Percentiles rank a stretch among this genome's conserved stretches.
These are phyloP conservation scores for Auanema sp. DNA, from an alignment of 2,888 invertebrate species.

Conservation along the genomic window DNA sequence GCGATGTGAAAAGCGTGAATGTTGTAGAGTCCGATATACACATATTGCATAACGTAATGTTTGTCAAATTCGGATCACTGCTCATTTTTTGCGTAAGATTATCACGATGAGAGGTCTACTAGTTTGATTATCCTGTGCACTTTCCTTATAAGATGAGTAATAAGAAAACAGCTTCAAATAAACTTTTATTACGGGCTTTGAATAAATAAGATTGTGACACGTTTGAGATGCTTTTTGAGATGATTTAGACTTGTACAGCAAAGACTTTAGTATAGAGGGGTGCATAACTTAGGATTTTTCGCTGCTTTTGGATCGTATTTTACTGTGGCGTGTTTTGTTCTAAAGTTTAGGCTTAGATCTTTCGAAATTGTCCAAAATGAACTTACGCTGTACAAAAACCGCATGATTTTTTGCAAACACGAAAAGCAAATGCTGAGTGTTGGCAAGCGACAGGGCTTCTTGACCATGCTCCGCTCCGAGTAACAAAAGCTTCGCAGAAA, in stretches of 20 bases:
- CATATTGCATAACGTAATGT: background rate
- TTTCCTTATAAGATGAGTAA: constrained; percentile 3
- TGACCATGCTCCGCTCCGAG: constrained; percentile 37
- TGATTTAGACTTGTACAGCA: background rate
- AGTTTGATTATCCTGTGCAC: background rate
- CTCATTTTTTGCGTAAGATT: constrained; percentile 6
- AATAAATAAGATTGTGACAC: constrained; percentile 1
- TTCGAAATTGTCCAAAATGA: constrained; percentile 13
- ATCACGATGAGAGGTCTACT: background rate
- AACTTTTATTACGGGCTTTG: background rate
- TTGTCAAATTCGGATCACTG: background rate
- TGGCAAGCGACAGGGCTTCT: constrained; percentile 44
- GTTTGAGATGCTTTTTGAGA: background rate
- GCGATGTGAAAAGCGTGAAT: constrained; percentile 22
- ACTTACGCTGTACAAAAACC: constrained; percentile 43
- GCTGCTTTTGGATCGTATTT: constrained; percentile 43
- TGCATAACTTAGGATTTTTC: constrained; percentile 46
- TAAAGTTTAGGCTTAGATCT: constrained; percentile 19
- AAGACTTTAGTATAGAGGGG: constrained; percentile 36
- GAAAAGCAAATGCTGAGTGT: constrained; percentile 52
- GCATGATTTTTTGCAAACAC: constrained; percentile 52
- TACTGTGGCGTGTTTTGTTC: constrained; percentile 41
- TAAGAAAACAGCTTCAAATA: background rate
- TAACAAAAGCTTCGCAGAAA: constrained; percentile 47
- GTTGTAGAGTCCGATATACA: background rate